phyloP scores from a whole-genome alignment of 2,797 vertebrate genomes.

The Okamejei kenojei region DNA sequence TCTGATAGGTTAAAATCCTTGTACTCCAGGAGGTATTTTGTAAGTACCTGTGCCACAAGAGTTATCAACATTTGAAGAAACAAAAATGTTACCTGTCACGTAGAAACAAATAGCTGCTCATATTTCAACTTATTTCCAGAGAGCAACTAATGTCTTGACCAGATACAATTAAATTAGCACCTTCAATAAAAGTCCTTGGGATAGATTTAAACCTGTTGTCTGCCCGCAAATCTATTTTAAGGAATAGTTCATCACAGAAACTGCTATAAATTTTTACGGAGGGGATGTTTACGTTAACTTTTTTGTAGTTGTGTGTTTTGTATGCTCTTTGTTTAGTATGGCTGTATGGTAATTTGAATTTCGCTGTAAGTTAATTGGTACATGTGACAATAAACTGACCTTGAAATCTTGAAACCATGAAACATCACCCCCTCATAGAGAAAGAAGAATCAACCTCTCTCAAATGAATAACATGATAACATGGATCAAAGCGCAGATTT shows the following conservation, averaged over 20 bases:
- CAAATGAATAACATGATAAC: not conserved
- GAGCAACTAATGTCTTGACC: not conserved
- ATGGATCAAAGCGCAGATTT: conserved; percentile 43
- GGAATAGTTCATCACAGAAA: not conserved
- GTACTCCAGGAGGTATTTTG: no score
- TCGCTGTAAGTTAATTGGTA: no score
- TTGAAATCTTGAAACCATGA: no score
- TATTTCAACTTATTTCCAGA: not conserved
- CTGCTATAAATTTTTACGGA: not conserved
- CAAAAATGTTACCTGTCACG: not conserved
- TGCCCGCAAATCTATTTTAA: not conserved
- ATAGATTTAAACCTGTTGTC: not conserved
- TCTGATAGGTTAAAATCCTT: no score
- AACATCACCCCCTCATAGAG: not conserved
- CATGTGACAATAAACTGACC: no score
- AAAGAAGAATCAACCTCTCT: not conserved
- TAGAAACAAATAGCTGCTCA: not conserved
- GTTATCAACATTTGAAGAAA: not conserved
- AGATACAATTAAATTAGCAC: not conserved
- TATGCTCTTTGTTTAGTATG: no score
- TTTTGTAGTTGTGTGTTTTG: no score
- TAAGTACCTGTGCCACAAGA: not conserved
- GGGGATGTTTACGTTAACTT: not conserved
- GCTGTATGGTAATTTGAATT: no score
- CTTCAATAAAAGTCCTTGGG: not conserved